Base-by-base conservation (phyloP, 2,888 invertebrate genomes). In the Escarpia spicata region DNA sequence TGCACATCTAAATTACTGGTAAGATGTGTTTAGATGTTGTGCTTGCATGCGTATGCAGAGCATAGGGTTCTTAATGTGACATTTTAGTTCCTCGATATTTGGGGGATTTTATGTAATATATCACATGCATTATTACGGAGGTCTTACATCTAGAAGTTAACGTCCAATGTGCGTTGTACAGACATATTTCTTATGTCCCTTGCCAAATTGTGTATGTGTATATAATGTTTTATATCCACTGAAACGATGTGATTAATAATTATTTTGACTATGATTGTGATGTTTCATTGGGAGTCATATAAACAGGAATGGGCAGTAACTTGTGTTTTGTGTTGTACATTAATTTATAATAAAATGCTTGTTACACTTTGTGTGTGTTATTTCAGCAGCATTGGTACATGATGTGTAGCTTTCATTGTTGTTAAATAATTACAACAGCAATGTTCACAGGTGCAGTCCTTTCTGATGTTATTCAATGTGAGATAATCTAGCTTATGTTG, bases 321-420 rank as follows among this genome's bases (percentile, higher is more conserved):
- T 75, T 26, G 75, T 75, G 26, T 26, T 26, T 75, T 75, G 75
- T 75, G 75, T 75, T 75, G n/a, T 75, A 75, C 26, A 2, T 52
- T 75, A 75, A 75, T 75, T 75, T 75, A 75, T 75, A 75, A 75
- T 75, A 75, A 75, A 75, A 75, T n/a, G n/a, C 75, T 75, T 75
- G 75, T 75, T 75, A 8, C 75, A 75, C 75, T 75, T 75, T 75
- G 19, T 26, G 6, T 75, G 4, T 75, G 75, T 75, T 15, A 26
- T 26, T 75, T 75, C 26, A 3, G 1, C 2, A 26, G 60, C 19
- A 19, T 60, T 45, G 45, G 52, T 52, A 9, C 8, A 52, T 52
- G 52, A 52, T 9, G 12, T 12, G 10, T 52, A 52, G 52, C 15
- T 52, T 9, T 52, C 2, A 52, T 52, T 8, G 9, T 12, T 52